Evolutionary conservation across 2,888 invertebrate species (phyloP).

Genomic region (Calliopum simillimum): DNA sequence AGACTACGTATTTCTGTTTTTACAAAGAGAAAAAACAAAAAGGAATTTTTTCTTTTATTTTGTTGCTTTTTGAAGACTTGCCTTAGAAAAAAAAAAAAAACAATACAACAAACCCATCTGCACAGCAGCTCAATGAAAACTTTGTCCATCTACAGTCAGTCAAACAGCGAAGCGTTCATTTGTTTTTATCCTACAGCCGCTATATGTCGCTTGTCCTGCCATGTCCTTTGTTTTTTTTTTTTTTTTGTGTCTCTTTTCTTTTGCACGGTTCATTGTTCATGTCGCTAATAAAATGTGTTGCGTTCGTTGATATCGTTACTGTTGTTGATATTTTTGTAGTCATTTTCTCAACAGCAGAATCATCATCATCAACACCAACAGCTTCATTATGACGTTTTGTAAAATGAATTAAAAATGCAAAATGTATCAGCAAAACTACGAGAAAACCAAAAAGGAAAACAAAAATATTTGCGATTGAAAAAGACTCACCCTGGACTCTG

Average conservation of each 20-base stretch:
- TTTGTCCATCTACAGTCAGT: slow-evolving; percentile 6
- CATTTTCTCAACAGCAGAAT: slow-evolving; percentile 10
- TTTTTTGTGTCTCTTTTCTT: not conserved
- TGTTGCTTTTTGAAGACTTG: slow-evolving; percentile 11
- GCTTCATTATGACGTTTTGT: not conserved
- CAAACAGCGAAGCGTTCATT: not conserved
- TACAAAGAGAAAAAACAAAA: slow-evolving; percentile 25
- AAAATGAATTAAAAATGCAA: slow-evolving; percentile 43
- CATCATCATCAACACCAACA: too few species aligned
- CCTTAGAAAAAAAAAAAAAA: not conserved
- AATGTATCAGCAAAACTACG: slow-evolving; percentile 36
- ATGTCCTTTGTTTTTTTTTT: slow-evolving; percentile 7
- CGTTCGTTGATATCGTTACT: slow-evolving; percentile 22
- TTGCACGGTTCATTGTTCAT: slow-evolving; percentile 8
- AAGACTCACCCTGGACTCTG: too few species aligned
- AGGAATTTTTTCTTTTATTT: slow-evolving; percentile 20
- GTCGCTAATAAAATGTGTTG: slow-evolving; percentile 8
- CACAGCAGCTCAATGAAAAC: slow-evolving; percentile 4
- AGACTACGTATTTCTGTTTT: not conserved
- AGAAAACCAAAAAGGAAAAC: too few species aligned
- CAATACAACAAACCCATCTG: not conserved
- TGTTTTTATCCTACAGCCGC: slow-evolving; percentile 2
- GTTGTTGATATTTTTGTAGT: slow-evolving; percentile 5
- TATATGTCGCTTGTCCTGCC: not conserved
- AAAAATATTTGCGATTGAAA: too few species aligned